Evolutionary conservation across 2,888 invertebrate genomes (phyloP).

Genomic region (Gymnosoma rotundatum): DNA sequence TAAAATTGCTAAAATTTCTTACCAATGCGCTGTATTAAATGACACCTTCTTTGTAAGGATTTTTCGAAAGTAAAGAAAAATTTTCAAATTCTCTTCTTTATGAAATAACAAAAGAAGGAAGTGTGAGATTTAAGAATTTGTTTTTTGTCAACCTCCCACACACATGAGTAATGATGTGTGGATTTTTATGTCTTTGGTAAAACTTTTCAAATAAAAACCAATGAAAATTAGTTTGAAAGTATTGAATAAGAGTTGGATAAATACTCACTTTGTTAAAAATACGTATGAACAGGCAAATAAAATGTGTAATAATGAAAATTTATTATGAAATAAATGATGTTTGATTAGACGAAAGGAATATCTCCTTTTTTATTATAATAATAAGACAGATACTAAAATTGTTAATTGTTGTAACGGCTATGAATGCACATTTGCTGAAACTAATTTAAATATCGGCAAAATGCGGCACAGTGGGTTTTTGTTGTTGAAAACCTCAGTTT

Average conservation of each 20-base stretch:
- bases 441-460: too few relatives aligned
- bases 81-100: background rate
- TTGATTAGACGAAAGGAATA: constrained; percentile 51
- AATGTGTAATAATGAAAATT: constrained; percentile 59
- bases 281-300: constrained; percentile 18
- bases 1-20: constrained; percentile 66
- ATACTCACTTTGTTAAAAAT: background rate
- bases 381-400: too few relatives aligned
- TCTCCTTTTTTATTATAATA: too few relatives aligned
- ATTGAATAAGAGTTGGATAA: constrained; percentile 11
- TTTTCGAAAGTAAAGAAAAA: background rate
- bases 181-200: constrained; percentile 69
- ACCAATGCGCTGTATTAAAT: constrained; percentile 45
- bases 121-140: constrained; percentile 28
- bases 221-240: constrained; percentile 66
- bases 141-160: constrained; percentile 43
- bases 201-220: constrained; percentile 68
- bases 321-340: constrained; percentile 66
- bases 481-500: too few relatives aligned
- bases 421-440: too few relatives aligned
- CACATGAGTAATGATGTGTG: constrained; percentile 72
- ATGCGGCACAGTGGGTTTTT: too few relatives aligned
- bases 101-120: constrained; percentile 1
- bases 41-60: constrained; percentile 55
- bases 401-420: too few relatives aligned